Percentiles rank a stretch among this genome's conserved stretches.
Evolutionary conservation across 2,797 vertebrate species (phyloP).

Genomic region (Notamacropus eugenii): DNA sequence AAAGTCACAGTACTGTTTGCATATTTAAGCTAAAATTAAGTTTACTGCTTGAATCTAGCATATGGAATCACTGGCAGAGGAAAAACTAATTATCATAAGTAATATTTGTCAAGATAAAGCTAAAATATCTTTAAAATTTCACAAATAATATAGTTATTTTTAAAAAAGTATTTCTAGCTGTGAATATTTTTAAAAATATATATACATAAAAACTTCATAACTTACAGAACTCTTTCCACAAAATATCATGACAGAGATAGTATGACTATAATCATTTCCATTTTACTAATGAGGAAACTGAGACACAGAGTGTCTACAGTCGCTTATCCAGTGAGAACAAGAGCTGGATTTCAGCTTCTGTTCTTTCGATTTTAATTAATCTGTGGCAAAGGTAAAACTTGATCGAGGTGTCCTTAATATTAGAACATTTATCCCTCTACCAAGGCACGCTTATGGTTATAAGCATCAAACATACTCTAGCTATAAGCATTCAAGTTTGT

Average conservation of each 20-base stretch:
- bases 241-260: neutral
- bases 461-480: neutral
- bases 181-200: constrained; percentile 31
- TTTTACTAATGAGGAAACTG: neutral
- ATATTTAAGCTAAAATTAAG: constrained; percentile 75
- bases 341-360: neutral
- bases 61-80: constrained; percentile 70
- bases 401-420: constrained; percentile 34
- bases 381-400: neutral
- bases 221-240: constrained; percentile 19
- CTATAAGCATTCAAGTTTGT: constrained; percentile 15
- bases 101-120: constrained; percentile 38
- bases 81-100: constrained; percentile 71
- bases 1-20: constrained; percentile 69
- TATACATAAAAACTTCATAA: neutral
- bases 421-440: constrained; percentile 19
- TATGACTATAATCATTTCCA: constrained; percentile 8
- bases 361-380: neutral
- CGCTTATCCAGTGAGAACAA: neutral
- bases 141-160: constrained; percentile 23
- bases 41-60: constrained; percentile 69
- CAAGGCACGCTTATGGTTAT: neutral
- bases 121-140: constrained; percentile 53
- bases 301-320: neutral
- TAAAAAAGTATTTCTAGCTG: constrained; percentile 31